phyloP scores from a whole-genome alignment of 2,113 vertebrate species.

The Dendropsophus ebraccatus region DNA sequence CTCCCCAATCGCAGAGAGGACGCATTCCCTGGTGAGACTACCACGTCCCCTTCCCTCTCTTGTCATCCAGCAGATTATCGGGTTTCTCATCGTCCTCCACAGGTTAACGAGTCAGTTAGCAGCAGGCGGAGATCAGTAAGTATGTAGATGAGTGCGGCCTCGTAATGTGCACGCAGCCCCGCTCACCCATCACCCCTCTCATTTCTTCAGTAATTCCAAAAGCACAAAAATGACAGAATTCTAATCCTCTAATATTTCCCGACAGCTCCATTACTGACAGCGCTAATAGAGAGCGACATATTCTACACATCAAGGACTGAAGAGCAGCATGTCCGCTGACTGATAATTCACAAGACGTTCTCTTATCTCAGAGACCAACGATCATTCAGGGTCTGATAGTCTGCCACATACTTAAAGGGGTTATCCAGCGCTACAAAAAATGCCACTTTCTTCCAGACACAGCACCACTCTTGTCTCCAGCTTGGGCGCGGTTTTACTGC shows the following conservation, averaged over 20 bases:
- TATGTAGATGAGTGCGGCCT: conserved; percentile 39
- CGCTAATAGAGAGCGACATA: not conserved
- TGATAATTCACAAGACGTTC: not conserved
- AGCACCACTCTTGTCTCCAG: too few relatives aligned
- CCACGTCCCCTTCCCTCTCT: not conserved
- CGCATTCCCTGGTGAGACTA: not conserved
- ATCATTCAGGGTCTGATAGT: too few relatives aligned
- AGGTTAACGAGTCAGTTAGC: conserved; percentile 40
- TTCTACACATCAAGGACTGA: not conserved
- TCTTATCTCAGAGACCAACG: too few relatives aligned
- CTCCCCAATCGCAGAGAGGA: not conserved
- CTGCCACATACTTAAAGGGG: too few relatives aligned
- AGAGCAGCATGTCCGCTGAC: not conserved
- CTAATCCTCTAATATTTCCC: not conserved
- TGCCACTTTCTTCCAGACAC: too few relatives aligned
- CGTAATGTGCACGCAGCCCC: not conserved
- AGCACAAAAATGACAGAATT: not conserved
- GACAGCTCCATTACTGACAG: not conserved
- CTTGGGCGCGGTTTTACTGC: too few relatives aligned
- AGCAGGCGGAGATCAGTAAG: conserved; percentile 11
- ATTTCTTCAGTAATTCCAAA: not conserved
- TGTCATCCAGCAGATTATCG: conserved; percentile 40
- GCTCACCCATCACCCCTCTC: conserved; percentile 1
- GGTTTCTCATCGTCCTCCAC: conserved; percentile 4
- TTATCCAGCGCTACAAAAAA: too few relatives aligned